Base-by-base conservation (phyloP, 2,113 vertebrate genomes). In the Stercorarius parasiticus region DNA sequence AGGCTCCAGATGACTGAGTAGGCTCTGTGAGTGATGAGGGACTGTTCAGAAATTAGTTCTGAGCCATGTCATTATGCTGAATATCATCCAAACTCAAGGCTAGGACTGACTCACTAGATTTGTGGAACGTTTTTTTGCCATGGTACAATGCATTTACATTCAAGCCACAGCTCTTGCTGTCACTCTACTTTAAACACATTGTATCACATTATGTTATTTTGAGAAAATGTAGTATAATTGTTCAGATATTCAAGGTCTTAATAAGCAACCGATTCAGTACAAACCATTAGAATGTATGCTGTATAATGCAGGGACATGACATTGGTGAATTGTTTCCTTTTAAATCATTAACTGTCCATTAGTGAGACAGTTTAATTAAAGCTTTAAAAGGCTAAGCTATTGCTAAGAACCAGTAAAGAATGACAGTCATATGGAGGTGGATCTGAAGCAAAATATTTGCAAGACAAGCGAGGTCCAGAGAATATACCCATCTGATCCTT, bases 341-440 rank as follows among this genome's bases (percentile, higher is more conserved):
- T 93, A 94, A 95, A 96, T 95, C 86, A 88, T 89, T 91, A 96
- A 92, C 85, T 95, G 69, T 95, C 94, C 88, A 95, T 94, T 97
- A 96, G 56, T 20, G 38, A 95, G 85, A 83, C 82, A 79, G 72
- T 93, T 97, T 96, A 97, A 97, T 95, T 97, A 96, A 90, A 91
- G 49, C 79, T 79, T 95, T 95, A 74, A 90, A 94, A 95, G 40
- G 15, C 71, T 90, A 88, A 94, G 58, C 25, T 73, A 21, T 67
- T 84, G 34, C 30, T 82, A 90, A 88, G 87, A 93, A 73, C 21
- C 4, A 1, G 69, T 80, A 91, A 96, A 97, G 89, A 95, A 45
- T 72, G 64, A 56, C 74, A 90, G 83, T 64, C 78, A 55, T 88
- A 80, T 40, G 42, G 82, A 88, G 77, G 45, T 69, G 27, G 13